phyloP scores from a whole-genome alignment of 2,888 invertebrate genomes.

The Nomada fabriciana region DNA sequence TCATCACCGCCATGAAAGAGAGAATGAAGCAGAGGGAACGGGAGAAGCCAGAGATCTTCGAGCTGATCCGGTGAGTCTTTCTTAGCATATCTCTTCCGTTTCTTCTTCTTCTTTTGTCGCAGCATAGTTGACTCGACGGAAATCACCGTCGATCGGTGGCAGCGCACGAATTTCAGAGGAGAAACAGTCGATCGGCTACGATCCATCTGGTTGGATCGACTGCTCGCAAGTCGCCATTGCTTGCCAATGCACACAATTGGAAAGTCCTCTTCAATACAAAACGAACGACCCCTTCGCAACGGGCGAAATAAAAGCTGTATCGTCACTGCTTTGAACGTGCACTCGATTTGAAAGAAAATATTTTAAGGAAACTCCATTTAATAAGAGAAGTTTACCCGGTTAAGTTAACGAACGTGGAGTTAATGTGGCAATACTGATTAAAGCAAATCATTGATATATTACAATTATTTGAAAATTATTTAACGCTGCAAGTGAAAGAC shows the following conservation, averaged over 20 bases:
- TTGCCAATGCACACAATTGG: background rate
- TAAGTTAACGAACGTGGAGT: background rate
- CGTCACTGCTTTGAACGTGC: background rate
- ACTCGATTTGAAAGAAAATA: background rate
- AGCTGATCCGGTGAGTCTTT: conserved; percentile 95
- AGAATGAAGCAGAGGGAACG: conserved; percentile 99
- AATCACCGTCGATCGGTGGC: conserved; percentile 38
- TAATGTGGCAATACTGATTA: background rate
- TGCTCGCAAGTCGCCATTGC: conserved; percentile 51
- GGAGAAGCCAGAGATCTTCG: conserved; percentile 99
- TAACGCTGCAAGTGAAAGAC: background rate
- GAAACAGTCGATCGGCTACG: conserved; percentile 32
- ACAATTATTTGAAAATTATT: background rate
- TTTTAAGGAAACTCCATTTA: background rate
- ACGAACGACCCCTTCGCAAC: background rate
- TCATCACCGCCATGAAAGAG: conserved; percentile 99
- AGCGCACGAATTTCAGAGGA: conserved; percentile 39
- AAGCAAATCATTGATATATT: no score
- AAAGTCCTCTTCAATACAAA: background rate
- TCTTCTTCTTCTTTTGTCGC: conserved; percentile 44
- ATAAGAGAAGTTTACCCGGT: no score
- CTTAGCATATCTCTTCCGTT: conserved; percentile 22
- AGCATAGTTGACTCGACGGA: conserved; percentile 45
- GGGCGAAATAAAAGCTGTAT: background rate
- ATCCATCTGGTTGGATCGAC: conserved; percentile 17